A percentile compares a stretch with the other conserved stretches of the same genome.
phyloP scores from a whole-genome alignment of 2,113 vertebrate species.

The Rhipidura dahli region DNA sequence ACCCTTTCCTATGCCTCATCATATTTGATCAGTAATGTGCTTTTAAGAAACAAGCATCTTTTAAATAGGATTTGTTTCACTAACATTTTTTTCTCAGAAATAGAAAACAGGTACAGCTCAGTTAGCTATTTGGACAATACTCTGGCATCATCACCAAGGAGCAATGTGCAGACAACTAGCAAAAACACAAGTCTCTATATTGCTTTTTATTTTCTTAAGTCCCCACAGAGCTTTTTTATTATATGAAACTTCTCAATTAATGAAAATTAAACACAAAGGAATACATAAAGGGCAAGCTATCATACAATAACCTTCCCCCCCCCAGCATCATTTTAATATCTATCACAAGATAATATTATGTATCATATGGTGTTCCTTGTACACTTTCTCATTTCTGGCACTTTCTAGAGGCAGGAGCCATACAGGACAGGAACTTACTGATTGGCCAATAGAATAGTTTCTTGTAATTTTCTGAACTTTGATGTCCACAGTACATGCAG shows the following conservation, averaged over 20 bases:
- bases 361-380: not conserved
- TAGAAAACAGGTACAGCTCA: not conserved
- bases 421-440: not conserved
- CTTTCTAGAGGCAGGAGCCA: not conserved
- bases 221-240: not conserved
- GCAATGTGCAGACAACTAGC: not conserved
- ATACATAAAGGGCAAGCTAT: not conserved
- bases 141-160: not conserved
- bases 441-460: not conserved
- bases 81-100: not conserved
- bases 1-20: not conserved
- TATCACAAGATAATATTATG: accelerated
- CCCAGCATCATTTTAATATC: not conserved
- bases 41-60: not conserved
- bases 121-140: not conserved
- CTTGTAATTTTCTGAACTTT: not conserved
- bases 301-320: not conserved
- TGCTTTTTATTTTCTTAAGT: not conserved
- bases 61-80: not conserved
- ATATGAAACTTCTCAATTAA: not conserved
- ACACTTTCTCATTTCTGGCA: not conserved
- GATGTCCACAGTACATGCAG: not conserved
- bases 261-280: not conserved
- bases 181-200: not conserved
- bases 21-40: not conserved